Base-by-base conservation (phyloP, 2,113 vertebrate genomes). In the Daphoenositta chrysoptera region DNA sequence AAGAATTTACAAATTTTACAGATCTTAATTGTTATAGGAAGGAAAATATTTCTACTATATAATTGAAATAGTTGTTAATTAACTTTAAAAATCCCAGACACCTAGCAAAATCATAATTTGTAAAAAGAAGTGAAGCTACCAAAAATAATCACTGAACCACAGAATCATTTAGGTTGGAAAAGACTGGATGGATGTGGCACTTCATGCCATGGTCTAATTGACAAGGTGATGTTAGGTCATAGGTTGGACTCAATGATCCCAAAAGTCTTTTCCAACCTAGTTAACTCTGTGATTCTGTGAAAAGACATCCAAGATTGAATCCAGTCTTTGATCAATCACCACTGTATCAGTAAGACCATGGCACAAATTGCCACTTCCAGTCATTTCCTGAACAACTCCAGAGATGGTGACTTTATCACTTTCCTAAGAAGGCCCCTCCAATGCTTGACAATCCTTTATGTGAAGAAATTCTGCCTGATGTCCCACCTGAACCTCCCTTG, bases 261-360 rank as follows among this genome's bases (percentile, higher is more conserved):
- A n/a, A n/a, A n/a, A n/a, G n/a, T n/a, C n/a, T n/a, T n/a, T n/a
- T n/a, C n/a, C n/a, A n/a, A n/a, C n/a, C n/a, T n/a, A n/a, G n/a
- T n/a, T n/a, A n/a, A n/a, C n/a, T n/a, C n/a, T n/a, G n/a, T n/a
- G n/a, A n/a, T n/a, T n/a, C n/a, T n/a, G n/a, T n/a, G n/a, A n/a
- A n/a, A n/a, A n/a, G n/a, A n/a, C n/a, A n/a, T n/a, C n/a, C n/a
- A n/a, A n/a, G n/a, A 47, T 10, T 2, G 11, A 65, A 23, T 21
- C 26, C 71, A 42, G 11, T 10, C 61, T 66, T 42, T 31, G 71
- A 50, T 16, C 35, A 31, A 26, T 17, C 16, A 35, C 8, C 21
- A 31, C 7, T 7, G 5, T 22, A 4, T 68, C 31, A 57, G 30
- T 1, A 0, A 63, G 30, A 40, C 22, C 15, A 44, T 8, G 7